Base-by-base conservation (phyloP, 2,113 vertebrate species). In the Pholis gunnellus region DNA sequence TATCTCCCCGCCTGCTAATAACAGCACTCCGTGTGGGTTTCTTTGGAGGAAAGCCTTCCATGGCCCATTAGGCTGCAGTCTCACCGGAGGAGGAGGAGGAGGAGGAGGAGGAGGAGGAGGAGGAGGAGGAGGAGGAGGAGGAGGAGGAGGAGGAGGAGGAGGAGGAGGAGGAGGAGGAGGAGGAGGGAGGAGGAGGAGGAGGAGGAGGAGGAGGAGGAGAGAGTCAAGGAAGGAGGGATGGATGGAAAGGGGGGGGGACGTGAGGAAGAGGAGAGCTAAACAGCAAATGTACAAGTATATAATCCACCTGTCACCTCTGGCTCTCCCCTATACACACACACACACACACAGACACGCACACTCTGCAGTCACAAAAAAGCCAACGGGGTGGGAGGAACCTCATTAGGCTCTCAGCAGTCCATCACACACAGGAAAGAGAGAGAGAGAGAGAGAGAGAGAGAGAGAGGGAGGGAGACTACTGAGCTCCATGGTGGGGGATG, bases 31-130 rank as follows among this genome's bases (percentile, higher is more conserved):
- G 86, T 87, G 79, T 87, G 81, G 84, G 84, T 91, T 87, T 87
- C 83, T 89, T 84, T 86, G 82, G 89, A 89, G 83, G 86, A 88
- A 82, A 68, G 69, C 81, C 85, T 93, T 93, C 89, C 92, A 92
- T 75, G 92, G 91, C 90, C 94, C 93, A 94, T 95, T 95, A 94
- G 89, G 91, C 92, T 50, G 85, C 82, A 81, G 83, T 86, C 92
- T 91, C 88, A 75, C 88, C 82, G n/a, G 31, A 31, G 40, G 56
- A 66, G 61, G 38, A 44, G 52, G 44, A 70, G 22, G 36, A 56
- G 69, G 75, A 72, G 42, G 42, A 44, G 42, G 13, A 36, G 61
- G 68, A 57, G 57, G 11, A 48, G 46, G 31, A 31, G 40, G 56
- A 66, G 61, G 38, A 44, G 52, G 44, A 70, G 22, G 36, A 56